Conservation (phyloP, 2,797 vertebrate species). For the Avahi laniger region DNA sequence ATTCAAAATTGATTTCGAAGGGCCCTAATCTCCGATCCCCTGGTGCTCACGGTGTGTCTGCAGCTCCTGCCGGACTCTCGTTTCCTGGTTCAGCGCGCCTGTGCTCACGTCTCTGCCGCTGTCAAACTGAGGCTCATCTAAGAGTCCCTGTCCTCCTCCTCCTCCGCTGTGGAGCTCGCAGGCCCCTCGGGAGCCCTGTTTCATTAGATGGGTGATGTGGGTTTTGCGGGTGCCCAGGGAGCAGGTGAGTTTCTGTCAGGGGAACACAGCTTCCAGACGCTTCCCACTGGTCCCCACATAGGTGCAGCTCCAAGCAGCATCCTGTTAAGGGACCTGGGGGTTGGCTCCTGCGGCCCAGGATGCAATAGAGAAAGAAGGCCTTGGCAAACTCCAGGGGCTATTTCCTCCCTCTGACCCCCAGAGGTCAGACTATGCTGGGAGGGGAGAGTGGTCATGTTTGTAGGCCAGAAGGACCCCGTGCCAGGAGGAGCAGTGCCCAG, state of each 20-base stretch:
- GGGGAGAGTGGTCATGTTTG: background rate
- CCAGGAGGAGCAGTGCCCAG: background rate
- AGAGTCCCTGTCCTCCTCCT: constrained; percentile 81
- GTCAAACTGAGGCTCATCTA: constrained; percentile 87
- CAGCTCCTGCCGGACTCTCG: constrained; percentile 83
- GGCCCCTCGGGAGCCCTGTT: constrained; percentile 82
- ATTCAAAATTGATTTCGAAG: constrained; percentile 89
- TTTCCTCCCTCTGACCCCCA: background rate
- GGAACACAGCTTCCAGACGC: constrained; percentile 43
- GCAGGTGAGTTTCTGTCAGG: constrained; percentile 43
- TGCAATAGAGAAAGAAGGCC: background rate
- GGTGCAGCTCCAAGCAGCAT: background rate
- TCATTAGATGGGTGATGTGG: constrained; percentile 81
- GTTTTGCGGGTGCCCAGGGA: constrained; percentile 66
- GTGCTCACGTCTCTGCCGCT: constrained; percentile 85
- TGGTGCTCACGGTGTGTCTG: constrained; percentile 84
- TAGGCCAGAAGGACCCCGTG: background rate
- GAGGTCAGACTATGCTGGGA: background rate
- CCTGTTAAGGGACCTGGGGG: background rate
- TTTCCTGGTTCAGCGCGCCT: constrained; percentile 85
- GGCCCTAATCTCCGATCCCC: constrained; percentile 87
- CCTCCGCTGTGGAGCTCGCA: constrained; percentile 80
- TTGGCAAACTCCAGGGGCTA: background rate
- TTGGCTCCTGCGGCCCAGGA: background rate
- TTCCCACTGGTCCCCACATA: background rate